Base-by-base conservation (phyloP, 2,113 vertebrate species). In the Malaclemys terrapin region DNA sequence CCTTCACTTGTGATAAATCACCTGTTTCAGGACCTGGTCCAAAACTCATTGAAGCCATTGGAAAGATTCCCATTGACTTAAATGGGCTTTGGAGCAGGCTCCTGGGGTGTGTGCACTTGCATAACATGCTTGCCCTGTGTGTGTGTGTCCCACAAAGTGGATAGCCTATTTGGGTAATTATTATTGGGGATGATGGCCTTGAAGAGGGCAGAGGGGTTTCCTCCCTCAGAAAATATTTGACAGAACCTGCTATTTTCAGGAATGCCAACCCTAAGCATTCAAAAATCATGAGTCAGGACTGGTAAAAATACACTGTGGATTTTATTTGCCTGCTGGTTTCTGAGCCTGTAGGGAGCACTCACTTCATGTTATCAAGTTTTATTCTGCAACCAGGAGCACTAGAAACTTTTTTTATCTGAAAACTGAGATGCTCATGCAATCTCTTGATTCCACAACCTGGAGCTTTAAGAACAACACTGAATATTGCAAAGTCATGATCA, bases 51-150 rank as follows among this genome's bases (percentile, higher is more conserved):
- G 62, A 65, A 16, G 31, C 62, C 62, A 17, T 8, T 93, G 59
- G 14, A 65, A 95, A 81, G 59, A 79, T 76, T 87, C 31, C 22
- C 81, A 31, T 25, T 80, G 50, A 54, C 0, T 0, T 31, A 82
- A 82, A 84, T 93, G 50, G 47, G 57, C 89, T 94, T 89, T 54
- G 50, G 83, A 50, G 82, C 53, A 45, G 89, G 87, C 13, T 35
- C 12, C 31, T 35, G 62, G 13, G 29, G 29, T 65, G 7, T 65
- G 31, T 17, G 31, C 19, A 27, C 31, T 65, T 65, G 29, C 14
- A 17, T 65, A 17, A 35, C 14, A 35, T 35, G 69, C 20, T 42
- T 38, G 38, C 10, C 10, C 38, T 42, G 69, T 22, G 69, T 75
- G 8, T 72, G 19, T 75, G 38, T 75, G 38, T 25, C 38, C 10